Percentiles rank a stretch among this genome's conserved stretches.
Conservation (phyloP, 2,888 invertebrate species). For the Polydrusus pterygomalis region DNA sequence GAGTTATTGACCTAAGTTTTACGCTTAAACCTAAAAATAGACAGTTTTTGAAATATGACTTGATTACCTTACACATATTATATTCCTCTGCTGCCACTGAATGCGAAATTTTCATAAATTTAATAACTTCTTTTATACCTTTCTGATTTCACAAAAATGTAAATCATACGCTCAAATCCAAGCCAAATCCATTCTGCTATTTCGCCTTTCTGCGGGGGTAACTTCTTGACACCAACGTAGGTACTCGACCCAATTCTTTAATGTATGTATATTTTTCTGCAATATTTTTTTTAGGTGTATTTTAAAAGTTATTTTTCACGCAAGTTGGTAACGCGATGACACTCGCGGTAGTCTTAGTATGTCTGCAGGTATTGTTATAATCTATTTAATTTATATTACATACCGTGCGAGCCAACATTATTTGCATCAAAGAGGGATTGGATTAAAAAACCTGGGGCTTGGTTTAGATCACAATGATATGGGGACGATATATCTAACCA, state of each 20-base stretch:
- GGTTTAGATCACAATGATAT: too few species aligned
- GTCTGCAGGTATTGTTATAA: too few species aligned
- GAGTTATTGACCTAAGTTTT: too few species aligned
- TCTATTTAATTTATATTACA: too few species aligned
- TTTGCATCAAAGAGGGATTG: too few species aligned
- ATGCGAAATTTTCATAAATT: conserved; percentile 6
- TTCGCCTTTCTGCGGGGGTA: not conserved
- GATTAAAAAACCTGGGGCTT: too few species aligned
- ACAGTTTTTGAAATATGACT: not conserved
- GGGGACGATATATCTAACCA: too few species aligned
- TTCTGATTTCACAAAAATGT: conserved; percentile 4
- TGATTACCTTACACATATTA: not conserved
- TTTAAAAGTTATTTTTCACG: not conserved
- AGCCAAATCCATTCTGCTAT: conserved; percentile 11
- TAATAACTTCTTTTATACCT: conserved; percentile 15
- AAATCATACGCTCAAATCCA: conserved; percentile 9
- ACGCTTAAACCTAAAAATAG: too few species aligned
- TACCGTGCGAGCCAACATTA: too few species aligned
- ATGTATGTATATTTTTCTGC: not conserved
- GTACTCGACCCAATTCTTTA: conserved; percentile 11
- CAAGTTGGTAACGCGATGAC: too few species aligned
- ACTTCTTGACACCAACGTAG: not conserved
- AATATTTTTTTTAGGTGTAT: not conserved
- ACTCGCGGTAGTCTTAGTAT: too few species aligned
- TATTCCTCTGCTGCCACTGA: conserved; percentile 3